Conservation (phyloP, 2,888 invertebrate species). For the Globia sparganii region DNA sequence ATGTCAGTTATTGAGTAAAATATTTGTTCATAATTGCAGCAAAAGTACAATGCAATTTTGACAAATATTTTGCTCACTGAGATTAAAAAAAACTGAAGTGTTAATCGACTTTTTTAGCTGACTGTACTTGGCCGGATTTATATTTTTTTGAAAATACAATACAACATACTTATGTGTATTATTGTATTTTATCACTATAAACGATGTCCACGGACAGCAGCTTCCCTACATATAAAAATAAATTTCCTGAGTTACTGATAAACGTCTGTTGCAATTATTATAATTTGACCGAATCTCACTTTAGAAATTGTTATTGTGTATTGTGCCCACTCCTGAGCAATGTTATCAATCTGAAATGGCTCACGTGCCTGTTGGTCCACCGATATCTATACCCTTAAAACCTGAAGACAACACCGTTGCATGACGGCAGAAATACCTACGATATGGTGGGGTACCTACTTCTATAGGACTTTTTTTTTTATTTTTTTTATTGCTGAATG, state of each 20-base stretch:
- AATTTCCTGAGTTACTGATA: background rate
- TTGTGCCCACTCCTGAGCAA: background rate
- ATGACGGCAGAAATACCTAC: background rate
- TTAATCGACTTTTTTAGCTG: too few species aligned
- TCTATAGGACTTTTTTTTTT: too few species aligned
- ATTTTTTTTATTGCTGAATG: too few species aligned
- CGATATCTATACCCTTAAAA: background rate
- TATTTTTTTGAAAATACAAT: background rate
- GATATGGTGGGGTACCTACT: background rate
- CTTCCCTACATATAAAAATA: background rate
- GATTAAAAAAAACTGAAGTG: too few species aligned
- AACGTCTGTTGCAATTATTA: background rate
- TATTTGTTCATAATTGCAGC: too few species aligned
- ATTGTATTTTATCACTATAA: too few species aligned
- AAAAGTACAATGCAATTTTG: too few species aligned
- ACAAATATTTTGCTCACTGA: too few species aligned
- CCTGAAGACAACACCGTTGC: background rate
- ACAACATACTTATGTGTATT: too few species aligned
- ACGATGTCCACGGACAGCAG: background rate
- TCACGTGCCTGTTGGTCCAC: background rate
- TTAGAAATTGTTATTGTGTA: background rate
- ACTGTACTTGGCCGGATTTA: too few species aligned
- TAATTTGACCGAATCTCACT: background rate
- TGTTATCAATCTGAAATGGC: background rate
- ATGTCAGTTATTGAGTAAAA: too few species aligned